Percentiles rank a stretch among this genome's conserved stretches.
These are phyloP conservation scores for Esperia sulphurella DNA, from an alignment of 2,888 invertebrate genomes.

Conservation along the genomic window DNA sequence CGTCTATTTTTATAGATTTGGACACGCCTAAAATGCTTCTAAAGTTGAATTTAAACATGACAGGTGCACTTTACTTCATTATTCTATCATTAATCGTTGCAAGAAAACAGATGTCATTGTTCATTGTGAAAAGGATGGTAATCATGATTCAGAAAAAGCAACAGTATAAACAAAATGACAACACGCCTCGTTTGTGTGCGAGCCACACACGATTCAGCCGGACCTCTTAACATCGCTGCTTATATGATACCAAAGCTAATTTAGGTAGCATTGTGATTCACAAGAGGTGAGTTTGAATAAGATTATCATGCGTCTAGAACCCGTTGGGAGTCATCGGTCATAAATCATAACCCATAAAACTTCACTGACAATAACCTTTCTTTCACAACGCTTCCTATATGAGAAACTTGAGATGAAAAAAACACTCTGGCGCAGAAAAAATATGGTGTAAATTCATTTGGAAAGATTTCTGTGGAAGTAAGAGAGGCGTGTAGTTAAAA, in stretches of 20 bases:
- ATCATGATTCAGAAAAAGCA: conserved; percentile 38
- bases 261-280: conserved; percentile 78
- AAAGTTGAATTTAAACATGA: not conserved
- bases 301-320: conserved; percentile 72
- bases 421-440: conserved; percentile 15
- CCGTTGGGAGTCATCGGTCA: conserved; percentile 78
- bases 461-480: conserved; percentile 31
- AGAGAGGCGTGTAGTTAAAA: conserved; percentile 65
- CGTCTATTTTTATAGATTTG: too few species aligned
- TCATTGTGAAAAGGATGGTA: conserved; percentile 34
- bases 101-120: conserved; percentile 31
- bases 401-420: conserved; percentile 21
- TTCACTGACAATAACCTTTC: conserved; percentile 72
- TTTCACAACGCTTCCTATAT: conserved; percentile 61
- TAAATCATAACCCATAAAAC: conserved; percentile 79
- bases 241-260: conserved; percentile 70
- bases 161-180: conserved; percentile 44
- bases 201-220: conserved; percentile 47
- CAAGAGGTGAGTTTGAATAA: conserved; percentile 71
- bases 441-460: conserved; percentile 26
- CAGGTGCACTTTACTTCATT: conserved; percentile 34
- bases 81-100: conserved; percentile 50
- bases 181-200: conserved; percentile 49
- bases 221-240: conserved; percentile 51
- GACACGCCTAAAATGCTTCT: too few species aligned